phyloP scores from a whole-genome alignment of 2,113 vertebrate genomes.

The Lota lota region DNA sequence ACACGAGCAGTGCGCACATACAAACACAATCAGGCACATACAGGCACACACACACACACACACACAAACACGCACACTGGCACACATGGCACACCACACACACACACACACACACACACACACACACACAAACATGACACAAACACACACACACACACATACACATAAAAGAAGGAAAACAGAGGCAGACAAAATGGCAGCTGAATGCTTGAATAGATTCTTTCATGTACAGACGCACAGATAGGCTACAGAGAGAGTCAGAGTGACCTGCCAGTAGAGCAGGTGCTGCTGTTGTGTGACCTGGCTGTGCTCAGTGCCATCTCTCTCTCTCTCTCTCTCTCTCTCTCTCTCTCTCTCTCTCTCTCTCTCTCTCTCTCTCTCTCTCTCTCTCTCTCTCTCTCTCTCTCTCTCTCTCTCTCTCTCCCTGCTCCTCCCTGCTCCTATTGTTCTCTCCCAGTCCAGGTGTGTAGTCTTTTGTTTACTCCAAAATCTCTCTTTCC shows the following conservation, averaged over 20 bases:
- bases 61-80: slow-evolving; percentile 23
- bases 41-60: background rate
- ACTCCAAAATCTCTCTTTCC: slow-evolving; percentile 25
- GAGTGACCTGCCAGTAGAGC: slow-evolving; percentile 60
- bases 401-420: slow-evolving; percentile 21
- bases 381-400: slow-evolving; percentile 10
- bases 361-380: slow-evolving; percentile 26
- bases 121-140: slow-evolving; percentile 19
- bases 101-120: slow-evolving; percentile 1
- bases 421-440: slow-evolving; percentile 25
- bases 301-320: slow-evolving; percentile 40
- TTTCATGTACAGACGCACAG: slow-evolving; percentile 66
- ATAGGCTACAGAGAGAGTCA: slow-evolving; percentile 49
- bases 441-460: slow-evolving; percentile 33
- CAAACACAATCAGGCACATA: slow-evolving; percentile 3
- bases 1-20: background rate
- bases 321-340: slow-evolving; percentile 20
- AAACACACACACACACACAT: slow-evolving; percentile 2
- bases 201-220: slow-evolving; percentile 67
- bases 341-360: slow-evolving; percentile 29
- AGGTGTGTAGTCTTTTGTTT: slow-evolving; percentile 63
- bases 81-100: background rate
- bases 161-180: slow-evolving; percentile 6
- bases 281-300: slow-evolving; percentile 67
- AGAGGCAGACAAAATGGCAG: slow-evolving; percentile 45